A percentile compares a stretch with the other conserved stretches of the same genome.
These are phyloP conservation scores for Pedionomus torquatus DNA, from an alignment of 2,113 vertebrate species.

Conservation along the genomic window DNA sequence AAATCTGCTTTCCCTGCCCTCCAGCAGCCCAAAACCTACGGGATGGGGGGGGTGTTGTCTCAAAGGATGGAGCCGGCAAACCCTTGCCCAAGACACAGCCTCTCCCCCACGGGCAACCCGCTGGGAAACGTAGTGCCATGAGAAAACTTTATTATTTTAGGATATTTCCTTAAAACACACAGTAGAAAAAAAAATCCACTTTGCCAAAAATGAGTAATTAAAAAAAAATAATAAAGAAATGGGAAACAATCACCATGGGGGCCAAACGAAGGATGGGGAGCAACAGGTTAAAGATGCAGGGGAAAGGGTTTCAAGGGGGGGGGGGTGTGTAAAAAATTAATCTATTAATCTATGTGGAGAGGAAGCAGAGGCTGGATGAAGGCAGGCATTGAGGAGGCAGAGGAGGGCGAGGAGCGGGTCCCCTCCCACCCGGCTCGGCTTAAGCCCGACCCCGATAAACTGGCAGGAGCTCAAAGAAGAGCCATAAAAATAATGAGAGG, in stretches of 20 bases:
- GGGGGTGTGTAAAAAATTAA: too few species aligned
- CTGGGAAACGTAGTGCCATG: not conserved
- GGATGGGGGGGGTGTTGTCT: not conserved
- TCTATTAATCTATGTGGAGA: not conserved
- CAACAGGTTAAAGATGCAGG: not conserved
- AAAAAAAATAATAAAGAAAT: not conserved
- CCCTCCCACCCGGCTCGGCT: not conserved
- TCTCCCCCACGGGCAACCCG: not conserved
- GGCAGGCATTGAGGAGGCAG: not conserved
- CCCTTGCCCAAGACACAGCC: not conserved
- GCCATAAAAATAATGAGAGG: slow-evolving; percentile 55
- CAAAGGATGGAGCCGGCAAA: not conserved
- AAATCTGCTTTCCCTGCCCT: not conserved
- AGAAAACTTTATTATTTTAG: not conserved
- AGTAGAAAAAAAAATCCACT: not conserved
- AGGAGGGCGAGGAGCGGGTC: not conserved
- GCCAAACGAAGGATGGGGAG: accelerated
- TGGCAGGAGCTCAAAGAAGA: slow-evolving; percentile 38
- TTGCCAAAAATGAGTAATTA: accelerated
- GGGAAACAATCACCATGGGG: not conserved
- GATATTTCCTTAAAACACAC: not conserved
- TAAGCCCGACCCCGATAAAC: not conserved
- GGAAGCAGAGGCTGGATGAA: not conserved
- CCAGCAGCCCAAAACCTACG: not conserved
- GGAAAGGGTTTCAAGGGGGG: not conserved